Percentiles rank a stretch among this genome's conserved stretches.
Evolutionary conservation across 1,140 invertebrate genomes (phyloP).

Genomic region (Euschistus heros): DNA sequence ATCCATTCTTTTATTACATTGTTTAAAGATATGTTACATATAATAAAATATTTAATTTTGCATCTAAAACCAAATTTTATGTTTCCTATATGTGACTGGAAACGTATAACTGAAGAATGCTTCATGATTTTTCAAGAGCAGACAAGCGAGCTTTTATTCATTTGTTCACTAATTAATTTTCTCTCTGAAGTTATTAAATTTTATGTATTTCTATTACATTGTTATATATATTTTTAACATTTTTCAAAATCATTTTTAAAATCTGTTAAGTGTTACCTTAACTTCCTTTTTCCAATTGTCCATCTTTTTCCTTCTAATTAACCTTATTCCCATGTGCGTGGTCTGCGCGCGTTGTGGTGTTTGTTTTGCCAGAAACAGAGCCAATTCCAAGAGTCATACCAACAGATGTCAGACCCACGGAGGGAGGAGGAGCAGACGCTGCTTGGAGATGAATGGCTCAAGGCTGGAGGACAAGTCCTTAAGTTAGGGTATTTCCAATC

Average conservation of each 20-base stretch:
- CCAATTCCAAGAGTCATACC: constrained; percentile 38
- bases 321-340: background rate
- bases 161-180: too few species aligned
- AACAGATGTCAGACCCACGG: constrained; percentile 81
- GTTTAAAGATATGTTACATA: too few species aligned
- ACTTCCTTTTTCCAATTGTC: background rate
- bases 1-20: too few species aligned
- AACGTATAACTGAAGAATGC: too few species aligned
- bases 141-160: too few species aligned
- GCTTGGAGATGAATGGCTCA: constrained; percentile 84
- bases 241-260: constrained; percentile 1
- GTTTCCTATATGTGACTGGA: too few species aligned
- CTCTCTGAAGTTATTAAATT: background rate
- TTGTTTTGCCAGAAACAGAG: constrained; percentile 45
- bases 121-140: too few species aligned
- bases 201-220: constrained; percentile 2
- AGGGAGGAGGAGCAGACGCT: constrained; percentile 88
- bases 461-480: constrained; percentile 74
- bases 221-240: background rate
- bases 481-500: constrained; percentile 68
- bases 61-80: too few species aligned
- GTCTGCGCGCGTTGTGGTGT: constrained; percentile 35
- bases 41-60: too few species aligned
- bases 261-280: background rate
- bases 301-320: background rate